phyloP scores from a whole-genome alignment of 2,888 invertebrate species.

The Epinotia brunnichana region DNA sequence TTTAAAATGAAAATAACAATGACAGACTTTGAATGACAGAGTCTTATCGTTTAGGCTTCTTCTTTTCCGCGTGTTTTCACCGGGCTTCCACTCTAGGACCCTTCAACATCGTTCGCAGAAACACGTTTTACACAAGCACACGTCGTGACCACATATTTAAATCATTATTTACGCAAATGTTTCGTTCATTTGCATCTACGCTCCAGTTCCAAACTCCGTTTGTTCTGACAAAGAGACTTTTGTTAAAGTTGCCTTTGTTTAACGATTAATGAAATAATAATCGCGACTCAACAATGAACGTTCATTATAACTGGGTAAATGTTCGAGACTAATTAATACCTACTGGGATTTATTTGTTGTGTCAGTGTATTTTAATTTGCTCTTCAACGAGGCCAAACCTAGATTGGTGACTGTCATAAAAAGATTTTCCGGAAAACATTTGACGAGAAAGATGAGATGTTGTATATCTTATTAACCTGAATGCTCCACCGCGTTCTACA shows the following conservation, averaged over 20 bases:
- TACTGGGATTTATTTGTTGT: conserved; percentile 17
- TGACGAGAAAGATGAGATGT: no score
- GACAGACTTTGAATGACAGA: no score
- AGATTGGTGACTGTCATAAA: neutral
- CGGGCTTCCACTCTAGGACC: neutral
- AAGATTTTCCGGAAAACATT: neutral
- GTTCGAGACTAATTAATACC: conserved; percentile 22
- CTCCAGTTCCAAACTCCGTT: conserved; percentile 20
- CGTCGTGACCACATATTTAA: neutral
- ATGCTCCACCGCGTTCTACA: no score
- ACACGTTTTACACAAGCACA: neutral
- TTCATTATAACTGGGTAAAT: conserved; percentile 31
- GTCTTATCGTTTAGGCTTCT: no score
- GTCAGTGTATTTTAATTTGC: conserved; percentile 7
- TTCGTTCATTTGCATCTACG: conserved; percentile 27
- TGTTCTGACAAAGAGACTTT: conserved; percentile 34
- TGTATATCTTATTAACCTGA: no score
- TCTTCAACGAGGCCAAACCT: neutral
- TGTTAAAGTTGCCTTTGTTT: conserved; percentile 37
- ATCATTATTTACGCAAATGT: conserved; percentile 29
- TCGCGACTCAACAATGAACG: conserved; percentile 27
- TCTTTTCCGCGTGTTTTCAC: neutral
- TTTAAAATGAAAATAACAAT: neutral
- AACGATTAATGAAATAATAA: conserved; percentile 47
- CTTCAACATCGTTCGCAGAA: neutral